Conservation (phyloP, 2,113 vertebrate genomes). For the Ascaphus truei region DNA sequence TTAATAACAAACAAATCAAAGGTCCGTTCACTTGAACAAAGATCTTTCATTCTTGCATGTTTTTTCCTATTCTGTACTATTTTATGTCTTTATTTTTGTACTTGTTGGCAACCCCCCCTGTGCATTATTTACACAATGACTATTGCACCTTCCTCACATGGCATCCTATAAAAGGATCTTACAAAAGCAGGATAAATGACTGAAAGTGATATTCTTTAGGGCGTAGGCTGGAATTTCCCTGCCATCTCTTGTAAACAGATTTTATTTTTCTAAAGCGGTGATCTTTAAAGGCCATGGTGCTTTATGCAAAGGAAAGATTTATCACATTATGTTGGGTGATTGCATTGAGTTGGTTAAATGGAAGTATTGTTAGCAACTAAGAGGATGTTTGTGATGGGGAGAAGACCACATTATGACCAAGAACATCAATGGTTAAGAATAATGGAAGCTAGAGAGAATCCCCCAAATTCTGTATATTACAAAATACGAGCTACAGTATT, state of each 20-base stretch:
- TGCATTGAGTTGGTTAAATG: no score
- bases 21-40: no score
- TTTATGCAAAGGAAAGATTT: not conserved
- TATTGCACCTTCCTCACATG: not conserved
- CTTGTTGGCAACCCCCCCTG: not conserved
- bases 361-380: no score
- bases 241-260: not conserved
- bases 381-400: no score
- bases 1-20: no score
- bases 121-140: constrained; percentile 2
- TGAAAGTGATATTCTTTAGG: constrained; percentile 15
- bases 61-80: not conserved
- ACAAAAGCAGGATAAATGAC: constrained; percentile 15
- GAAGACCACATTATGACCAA: no score
- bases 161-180: constrained; percentile 6
- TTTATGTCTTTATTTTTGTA: not conserved
- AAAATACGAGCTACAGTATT: no score
- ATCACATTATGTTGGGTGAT: not conserved
- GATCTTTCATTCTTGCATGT: no score
- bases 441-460: no score
- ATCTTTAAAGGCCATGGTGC: not conserved
- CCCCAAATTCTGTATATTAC: no score
- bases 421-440: no score
- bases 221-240: constrained; percentile 29
- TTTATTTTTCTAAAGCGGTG: not conserved